Conservation (phyloP, 92 coral and sea anemone species). For the Muricea muricata region DNA sequence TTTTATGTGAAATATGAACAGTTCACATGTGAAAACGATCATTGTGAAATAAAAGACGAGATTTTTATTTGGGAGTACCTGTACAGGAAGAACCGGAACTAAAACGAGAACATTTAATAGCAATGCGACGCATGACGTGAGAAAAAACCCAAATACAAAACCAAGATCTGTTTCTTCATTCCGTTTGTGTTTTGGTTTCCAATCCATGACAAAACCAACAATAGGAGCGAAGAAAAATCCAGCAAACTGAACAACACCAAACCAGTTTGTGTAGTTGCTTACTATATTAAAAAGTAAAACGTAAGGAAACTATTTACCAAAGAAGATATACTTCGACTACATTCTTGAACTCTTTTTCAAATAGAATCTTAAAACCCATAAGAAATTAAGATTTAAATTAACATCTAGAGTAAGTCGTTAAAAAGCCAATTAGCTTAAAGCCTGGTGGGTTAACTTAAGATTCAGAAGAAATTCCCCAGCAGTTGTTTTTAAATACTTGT, state of each 20-base stretch:
- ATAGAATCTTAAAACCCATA: neutral
- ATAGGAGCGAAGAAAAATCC: slow-evolving; percentile 39
- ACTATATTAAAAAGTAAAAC: neutral
- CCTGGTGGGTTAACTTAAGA: too few relatives aligned
- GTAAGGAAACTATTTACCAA: neutral
- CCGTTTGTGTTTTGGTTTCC: slow-evolving; percentile 30
- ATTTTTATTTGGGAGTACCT: too few relatives aligned
- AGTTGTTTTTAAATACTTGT: too few relatives aligned
- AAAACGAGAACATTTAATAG: slow-evolving; percentile 27
- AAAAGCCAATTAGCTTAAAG: too few relatives aligned
- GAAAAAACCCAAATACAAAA: slow-evolving; percentile 29
- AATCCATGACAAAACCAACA: slow-evolving; percentile 41
- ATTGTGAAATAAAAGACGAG: too few relatives aligned
- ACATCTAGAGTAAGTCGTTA: too few relatives aligned
- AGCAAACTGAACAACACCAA: slow-evolving; percentile 26
- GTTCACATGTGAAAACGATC: too few relatives aligned
- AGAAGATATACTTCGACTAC: too few relatives aligned
- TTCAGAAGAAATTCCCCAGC: too few relatives aligned
- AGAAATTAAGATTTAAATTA: too few relatives aligned
- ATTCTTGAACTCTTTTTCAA: neutral
- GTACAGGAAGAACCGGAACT: slow-evolving; percentile 7
- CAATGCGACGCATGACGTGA: slow-evolving; percentile 14
- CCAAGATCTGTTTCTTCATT: slow-evolving; percentile 10
- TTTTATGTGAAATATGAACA: too few relatives aligned
- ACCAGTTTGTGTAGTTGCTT: slow-evolving; percentile 42